These are phyloP conservation scores for Callocephalon fimbriatum DNA, from an alignment of 2,113 vertebrate species.

Conservation along the genomic window DNA sequence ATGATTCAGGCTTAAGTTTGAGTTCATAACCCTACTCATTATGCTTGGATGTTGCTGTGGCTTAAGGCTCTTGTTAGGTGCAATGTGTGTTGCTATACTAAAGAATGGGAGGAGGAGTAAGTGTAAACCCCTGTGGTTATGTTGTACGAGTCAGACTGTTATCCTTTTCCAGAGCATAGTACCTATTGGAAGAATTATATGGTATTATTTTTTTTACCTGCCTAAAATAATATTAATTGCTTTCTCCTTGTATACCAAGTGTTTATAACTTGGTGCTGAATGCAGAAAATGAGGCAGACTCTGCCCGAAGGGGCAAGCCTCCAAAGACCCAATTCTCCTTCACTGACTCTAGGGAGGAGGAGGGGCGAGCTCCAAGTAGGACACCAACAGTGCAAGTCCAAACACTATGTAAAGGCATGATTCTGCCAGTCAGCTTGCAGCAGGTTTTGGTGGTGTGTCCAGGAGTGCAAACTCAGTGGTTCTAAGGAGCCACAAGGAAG, in stretches of 20 bases:
- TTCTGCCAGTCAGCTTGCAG: not conserved
- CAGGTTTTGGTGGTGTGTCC: not conserved
- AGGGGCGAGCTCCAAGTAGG: not conserved
- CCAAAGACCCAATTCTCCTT: not conserved
- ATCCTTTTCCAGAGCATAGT: not conserved
- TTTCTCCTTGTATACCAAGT: not conserved
- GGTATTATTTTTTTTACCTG: not conserved
- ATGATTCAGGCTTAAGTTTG: constrained; percentile 18
- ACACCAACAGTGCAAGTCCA: not conserved
- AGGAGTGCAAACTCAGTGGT: not conserved
- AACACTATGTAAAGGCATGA: not conserved
- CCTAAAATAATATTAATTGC: not conserved
- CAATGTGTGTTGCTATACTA: not conserved
- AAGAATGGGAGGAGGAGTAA: not conserved
- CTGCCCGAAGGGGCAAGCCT: not conserved
- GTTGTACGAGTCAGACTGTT: not conserved
- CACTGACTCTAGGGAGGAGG: not conserved
- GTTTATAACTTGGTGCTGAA: not conserved
- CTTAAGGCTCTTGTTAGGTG: not conserved
- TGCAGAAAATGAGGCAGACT: not conserved
- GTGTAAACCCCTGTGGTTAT: not conserved
- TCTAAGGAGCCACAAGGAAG: accelerated
- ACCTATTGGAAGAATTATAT: not conserved
- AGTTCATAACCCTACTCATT: not conserved
- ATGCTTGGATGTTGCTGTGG: not conserved